Base-by-base conservation (phyloP, 1,140 invertebrate species). In the Cephus cinctus region DNA sequence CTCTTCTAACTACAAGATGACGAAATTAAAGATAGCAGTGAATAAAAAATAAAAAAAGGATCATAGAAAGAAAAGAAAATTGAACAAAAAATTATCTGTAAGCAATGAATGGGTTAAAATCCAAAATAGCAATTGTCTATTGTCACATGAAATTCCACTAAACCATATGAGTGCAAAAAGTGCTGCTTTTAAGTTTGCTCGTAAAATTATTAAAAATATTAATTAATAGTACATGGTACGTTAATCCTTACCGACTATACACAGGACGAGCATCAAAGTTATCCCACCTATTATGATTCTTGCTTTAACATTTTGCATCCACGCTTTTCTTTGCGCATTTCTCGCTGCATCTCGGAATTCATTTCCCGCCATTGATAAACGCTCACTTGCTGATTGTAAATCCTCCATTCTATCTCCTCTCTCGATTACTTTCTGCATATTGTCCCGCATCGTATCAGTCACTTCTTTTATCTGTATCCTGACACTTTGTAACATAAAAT, bases 401-500 rank as follows among this genome's bases (percentile, higher is more conserved):
- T 82, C 77, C 42, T 83, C 81, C 21, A 83, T 50, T 39, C 69
- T 71, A 6, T 83, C 80, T 12, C 80, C 81, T 30, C 81, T 59
- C 31, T 82, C 81, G 49, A 82, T 64, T 3, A 83, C 72, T 54
- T 77, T 79, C 42, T 73, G 70, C 1, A 83, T 78, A 64, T 83
- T 83, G 21, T 77, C 69, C 4, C 78, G 73, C 81, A 83, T 83
- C 4, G 78, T 75, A 42, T 78, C 76, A 1, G 81, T 77, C 9
- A 82, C 80, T 45, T 82, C 80, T 23, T 80, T 74, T 19, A 83
- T 80, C 59, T 83, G 79, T 19, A 76, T 63, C 48, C 70, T 70
- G 0, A 80, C 73, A 50, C 78, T 31, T 18, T 23, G 11, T 32
- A 43, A 31, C 14, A 31, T 49, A 36, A 49, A 36, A 52, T 8